Percentiles rank a stretch among this genome's conserved stretches.
Evolutionary conservation across 2,797 vertebrate genomes (phyloP).

Genomic region (Pseudocheirus occidentalis): DNA sequence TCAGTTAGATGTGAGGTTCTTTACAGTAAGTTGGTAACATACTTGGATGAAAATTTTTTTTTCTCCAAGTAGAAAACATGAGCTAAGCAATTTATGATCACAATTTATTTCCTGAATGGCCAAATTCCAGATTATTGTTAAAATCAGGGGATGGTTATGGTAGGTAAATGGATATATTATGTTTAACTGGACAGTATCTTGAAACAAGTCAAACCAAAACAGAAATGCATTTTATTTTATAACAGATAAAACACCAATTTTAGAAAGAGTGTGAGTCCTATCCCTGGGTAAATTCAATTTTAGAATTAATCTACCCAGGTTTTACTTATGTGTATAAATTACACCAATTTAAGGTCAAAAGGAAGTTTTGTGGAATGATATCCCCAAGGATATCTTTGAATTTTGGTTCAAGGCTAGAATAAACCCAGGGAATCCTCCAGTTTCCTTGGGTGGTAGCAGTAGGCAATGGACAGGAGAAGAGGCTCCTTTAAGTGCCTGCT

Average conservation of each 20-base stretch:
- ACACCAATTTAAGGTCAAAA: neutral
- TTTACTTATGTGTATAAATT: conserved; percentile 17
- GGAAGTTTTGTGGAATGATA: conserved; percentile 17
- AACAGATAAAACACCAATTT: conserved; percentile 15
- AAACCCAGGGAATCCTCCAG: neutral
- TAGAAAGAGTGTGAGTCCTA: conserved; percentile 6
- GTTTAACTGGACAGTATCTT: neutral
- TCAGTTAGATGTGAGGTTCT: neutral
- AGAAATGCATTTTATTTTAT: neutral
- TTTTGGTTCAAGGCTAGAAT: conserved; percentile 12
- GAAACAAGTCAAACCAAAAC: conserved; percentile 7
- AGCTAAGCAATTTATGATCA: neutral
- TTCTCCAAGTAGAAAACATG: conserved; percentile 10
- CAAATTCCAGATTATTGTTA: neutral
- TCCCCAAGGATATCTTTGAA: neutral
- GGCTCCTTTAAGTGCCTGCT: neutral
- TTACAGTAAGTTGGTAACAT: conserved; percentile 30
- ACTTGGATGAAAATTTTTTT: neutral
- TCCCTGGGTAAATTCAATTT: conserved; percentile 17
- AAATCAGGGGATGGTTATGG: neutral
- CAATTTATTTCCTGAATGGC: conserved; percentile 32
- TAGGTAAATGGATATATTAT: neutral
- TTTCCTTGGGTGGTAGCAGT: neutral
- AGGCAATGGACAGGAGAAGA: neutral
- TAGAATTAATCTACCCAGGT: conserved; percentile 35